Percentiles rank a stretch among this genome's conserved stretches.
These are phyloP conservation scores for Phodopus roborovskii DNA, from an alignment of 2,113 vertebrate species.

Conservation along the genomic window DNA sequence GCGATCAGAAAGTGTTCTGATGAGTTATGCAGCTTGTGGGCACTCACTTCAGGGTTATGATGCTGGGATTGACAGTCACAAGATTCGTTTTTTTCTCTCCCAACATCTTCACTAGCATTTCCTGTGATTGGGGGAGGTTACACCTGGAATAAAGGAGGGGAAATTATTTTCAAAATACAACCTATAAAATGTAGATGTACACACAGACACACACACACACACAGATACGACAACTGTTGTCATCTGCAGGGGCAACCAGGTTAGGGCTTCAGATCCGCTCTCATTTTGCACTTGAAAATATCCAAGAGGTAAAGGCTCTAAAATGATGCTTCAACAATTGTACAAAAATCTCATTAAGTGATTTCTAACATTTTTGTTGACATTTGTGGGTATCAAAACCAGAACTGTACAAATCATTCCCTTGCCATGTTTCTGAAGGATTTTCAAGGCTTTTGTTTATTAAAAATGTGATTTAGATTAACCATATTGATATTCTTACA, in stretches of 20 bases:
- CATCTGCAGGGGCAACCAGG: neutral
- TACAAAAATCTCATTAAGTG: neutral
- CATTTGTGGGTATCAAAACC: neutral
- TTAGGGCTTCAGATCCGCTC: neutral
- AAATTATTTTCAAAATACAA: constrained; percentile 61
- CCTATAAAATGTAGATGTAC: neutral
- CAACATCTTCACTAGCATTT: constrained; percentile 90
- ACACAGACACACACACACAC: neutral
- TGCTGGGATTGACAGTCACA: constrained; percentile 97
- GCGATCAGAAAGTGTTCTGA: neutral
- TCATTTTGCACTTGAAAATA: neutral
- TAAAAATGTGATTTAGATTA: constrained; percentile 14
- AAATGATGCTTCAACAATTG: neutral
- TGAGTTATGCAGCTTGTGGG: neutral
- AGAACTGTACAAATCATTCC: constrained; percentile 31
- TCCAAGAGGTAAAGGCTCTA: neutral
- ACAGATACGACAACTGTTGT: neutral
- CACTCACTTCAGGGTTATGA: constrained; percentile 93
- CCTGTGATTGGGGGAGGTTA: constrained; percentile 92
- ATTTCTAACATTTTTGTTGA: neutral
- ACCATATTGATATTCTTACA: constrained; percentile 8
- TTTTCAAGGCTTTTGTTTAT: neutral
- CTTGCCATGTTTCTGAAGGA: neutral
- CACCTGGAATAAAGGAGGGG: constrained; percentile 89
- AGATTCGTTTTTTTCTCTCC: constrained; percentile 94